These are phyloP conservation scores for Achatina immaculata DNA, from an alignment of 1,140 invertebrate genomes.

Conservation along the genomic window DNA sequence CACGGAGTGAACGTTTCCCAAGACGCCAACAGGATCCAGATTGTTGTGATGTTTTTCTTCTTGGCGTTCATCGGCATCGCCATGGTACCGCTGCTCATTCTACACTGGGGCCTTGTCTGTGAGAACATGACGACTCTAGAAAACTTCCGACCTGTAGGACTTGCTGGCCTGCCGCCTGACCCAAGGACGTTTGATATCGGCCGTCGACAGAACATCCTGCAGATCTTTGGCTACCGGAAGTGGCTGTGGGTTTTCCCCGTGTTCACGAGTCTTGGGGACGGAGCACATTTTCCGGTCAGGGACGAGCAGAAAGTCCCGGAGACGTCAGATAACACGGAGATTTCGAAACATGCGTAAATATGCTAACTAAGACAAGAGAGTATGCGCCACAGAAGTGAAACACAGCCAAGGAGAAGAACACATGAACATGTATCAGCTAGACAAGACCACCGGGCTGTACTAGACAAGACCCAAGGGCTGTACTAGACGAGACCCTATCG, in stretches of 20 bases:
- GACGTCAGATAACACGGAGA: neutral
- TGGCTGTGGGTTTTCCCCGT: neutral
- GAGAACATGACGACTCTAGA: constrained; percentile 35
- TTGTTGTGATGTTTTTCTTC: constrained; percentile 41
- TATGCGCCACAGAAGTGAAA: neutral
- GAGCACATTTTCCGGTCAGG: neutral
- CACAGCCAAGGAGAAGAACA: neutral
- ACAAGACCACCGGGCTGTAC: too few species aligned
- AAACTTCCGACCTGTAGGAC: neutral
- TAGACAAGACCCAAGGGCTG: too few species aligned
- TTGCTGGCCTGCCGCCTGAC: neutral
- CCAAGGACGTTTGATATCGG: constrained; percentile 5
- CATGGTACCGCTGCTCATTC: constrained; percentile 33
- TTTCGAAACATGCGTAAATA: too few species aligned
- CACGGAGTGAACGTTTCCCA: constrained; percentile 28
- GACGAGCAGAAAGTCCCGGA: neutral
- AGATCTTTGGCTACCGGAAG: constrained; percentile 3
- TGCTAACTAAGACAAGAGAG: neutral
- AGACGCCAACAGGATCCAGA: constrained; percentile 30
- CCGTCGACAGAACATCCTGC: neutral
- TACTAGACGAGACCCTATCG: too few species aligned
- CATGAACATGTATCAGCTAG: neutral
- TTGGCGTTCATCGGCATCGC: constrained; percentile 8
- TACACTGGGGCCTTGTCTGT: constrained; percentile 32
- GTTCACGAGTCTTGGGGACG: constrained; percentile 25